phyloP scores from a whole-genome alignment of 2,888 invertebrate species.

The Amblyjoppa fuscipennis region DNA sequence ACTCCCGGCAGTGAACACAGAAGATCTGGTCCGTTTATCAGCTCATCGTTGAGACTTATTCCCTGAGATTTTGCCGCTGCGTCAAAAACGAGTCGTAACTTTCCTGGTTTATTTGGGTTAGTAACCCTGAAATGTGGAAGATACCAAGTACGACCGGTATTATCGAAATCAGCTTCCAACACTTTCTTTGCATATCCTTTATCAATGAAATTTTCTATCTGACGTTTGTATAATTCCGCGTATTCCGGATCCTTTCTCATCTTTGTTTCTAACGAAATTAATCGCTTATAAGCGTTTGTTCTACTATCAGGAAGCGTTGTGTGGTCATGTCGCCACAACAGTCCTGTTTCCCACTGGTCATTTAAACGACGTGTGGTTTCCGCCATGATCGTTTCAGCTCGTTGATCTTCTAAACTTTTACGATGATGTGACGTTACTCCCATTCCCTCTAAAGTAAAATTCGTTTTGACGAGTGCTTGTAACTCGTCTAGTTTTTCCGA shows the following conservation, averaged over 20 bases:
- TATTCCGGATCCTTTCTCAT: constrained; percentile 60
- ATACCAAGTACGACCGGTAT: constrained; percentile 60
- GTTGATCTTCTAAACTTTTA: constrained; percentile 15
- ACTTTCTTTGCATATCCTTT: constrained; percentile 51
- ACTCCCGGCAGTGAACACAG: constrained; percentile 78
- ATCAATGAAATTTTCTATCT: constrained; percentile 55
- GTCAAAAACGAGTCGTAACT: constrained; percentile 76
- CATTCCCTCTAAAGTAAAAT: constrained; percentile 36
- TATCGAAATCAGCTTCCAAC: background rate
- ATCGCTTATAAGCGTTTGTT: constrained; percentile 45
- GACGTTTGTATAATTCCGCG: constrained; percentile 48
- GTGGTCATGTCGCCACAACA: constrained; percentile 36
- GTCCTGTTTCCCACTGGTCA: constrained; percentile 41
- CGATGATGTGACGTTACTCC: background rate
- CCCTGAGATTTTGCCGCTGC: constrained; percentile 75
- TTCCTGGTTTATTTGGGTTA: constrained; percentile 72
- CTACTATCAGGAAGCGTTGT: constrained; percentile 34
- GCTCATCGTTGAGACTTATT: constrained; percentile 71
- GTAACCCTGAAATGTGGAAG: constrained; percentile 72
- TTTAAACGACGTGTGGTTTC: constrained; percentile 36
- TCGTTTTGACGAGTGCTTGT: background rate
- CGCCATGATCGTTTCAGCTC: constrained; percentile 16
- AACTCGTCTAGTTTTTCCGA: background rate
- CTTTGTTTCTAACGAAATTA: constrained; percentile 58
- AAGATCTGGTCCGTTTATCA: constrained; percentile 79